phyloP scores from a whole-genome alignment of 2,888 invertebrate species.

The Tiphia femorata region DNA sequence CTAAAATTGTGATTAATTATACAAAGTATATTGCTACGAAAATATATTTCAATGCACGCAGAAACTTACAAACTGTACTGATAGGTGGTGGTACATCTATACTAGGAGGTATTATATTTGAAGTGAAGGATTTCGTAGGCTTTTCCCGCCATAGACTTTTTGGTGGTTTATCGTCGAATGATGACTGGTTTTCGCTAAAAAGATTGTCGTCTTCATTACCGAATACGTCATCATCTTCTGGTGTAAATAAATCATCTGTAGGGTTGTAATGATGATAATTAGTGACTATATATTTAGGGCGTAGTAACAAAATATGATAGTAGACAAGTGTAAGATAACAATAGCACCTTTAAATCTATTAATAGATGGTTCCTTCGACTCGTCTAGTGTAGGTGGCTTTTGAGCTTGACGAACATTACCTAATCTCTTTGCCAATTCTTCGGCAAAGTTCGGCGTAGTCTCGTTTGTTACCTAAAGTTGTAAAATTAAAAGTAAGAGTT shows the following conservation, averaged over 20 bases:
- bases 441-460: slow-evolving; percentile 71
- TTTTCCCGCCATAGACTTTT: slow-evolving; percentile 54
- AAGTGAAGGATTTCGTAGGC: slow-evolving; percentile 48
- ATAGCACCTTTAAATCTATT: slow-evolving; percentile 59
- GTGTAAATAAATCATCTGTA: slow-evolving; percentile 57
- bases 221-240: slow-evolving; percentile 50
- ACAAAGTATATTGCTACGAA: background rate
- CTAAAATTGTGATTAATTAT: slow-evolving; percentile 32
- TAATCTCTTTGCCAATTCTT: slow-evolving; percentile 74
- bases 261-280: too few relatives aligned
- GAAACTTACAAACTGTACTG: slow-evolving; percentile 53
- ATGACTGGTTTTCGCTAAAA: slow-evolving; percentile 45
- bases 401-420: slow-evolving; percentile 70
- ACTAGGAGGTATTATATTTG: slow-evolving; percentile 62
- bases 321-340: too few relatives aligned
- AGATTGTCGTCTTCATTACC: slow-evolving; percentile 50
- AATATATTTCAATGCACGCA: background rate
- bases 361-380: slow-evolving; percentile 53
- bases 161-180: slow-evolving; percentile 55
- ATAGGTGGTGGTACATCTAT: slow-evolving; percentile 66
- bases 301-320: background rate
- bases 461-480: slow-evolving; percentile 26
- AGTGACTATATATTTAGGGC: background rate
- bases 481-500: too few relatives aligned
- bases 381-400: slow-evolving; percentile 66